Conservation (phyloP, 2,888 invertebrate genomes). For the Pinctada fucata region DNA sequence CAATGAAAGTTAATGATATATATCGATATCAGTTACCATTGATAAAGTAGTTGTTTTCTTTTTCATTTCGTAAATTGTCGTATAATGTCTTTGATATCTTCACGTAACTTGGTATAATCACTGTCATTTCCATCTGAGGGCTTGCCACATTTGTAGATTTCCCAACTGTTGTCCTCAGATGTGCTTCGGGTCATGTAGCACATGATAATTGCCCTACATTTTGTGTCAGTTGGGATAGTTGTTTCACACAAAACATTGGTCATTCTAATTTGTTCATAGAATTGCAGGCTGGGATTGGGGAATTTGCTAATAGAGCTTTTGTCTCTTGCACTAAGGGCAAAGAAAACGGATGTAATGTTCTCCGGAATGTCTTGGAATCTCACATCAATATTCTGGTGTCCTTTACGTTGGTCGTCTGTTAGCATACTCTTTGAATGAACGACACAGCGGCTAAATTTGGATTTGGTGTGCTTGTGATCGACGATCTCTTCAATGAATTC, state of each 20-base stretch:
- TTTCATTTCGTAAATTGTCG: too few relatives aligned
- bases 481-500: background rate
- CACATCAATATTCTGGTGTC: background rate
- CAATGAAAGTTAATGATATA: too few relatives aligned
- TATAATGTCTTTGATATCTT: too few relatives aligned
- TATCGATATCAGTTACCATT: too few relatives aligned
- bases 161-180: background rate
- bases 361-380: background rate
- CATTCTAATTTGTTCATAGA: background rate
- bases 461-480: background rate
- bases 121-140: background rate
- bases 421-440: background rate
- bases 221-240: background rate
- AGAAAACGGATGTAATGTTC: background rate
- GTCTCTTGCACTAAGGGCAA: background rate
- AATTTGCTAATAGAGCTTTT: background rate
- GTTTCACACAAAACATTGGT: background rate
- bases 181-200: background rate
- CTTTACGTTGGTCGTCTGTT: background rate
- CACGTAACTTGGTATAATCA: too few relatives aligned
- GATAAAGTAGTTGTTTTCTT: too few relatives aligned
- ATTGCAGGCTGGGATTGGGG: background rate
- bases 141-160: slow-evolving; percentile 1
- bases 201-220: background rate
- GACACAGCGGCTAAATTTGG: background rate